Base-by-base conservation (phyloP, 2,888 invertebrate species). In the Cetonia aurata region DNA sequence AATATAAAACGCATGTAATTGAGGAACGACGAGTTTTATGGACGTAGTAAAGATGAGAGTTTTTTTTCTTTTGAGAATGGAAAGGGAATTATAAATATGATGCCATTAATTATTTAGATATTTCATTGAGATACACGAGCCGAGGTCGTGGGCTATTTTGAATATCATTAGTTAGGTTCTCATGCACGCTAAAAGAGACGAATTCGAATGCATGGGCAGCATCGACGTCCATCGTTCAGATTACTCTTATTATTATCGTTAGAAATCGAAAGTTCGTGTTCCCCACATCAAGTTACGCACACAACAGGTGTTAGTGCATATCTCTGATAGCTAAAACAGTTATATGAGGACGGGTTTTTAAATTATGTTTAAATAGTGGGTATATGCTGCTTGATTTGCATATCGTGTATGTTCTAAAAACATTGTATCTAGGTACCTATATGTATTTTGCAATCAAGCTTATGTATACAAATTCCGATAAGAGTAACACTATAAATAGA, bases 1-100 rank as follows among this genome's bases (percentile, higher is more conserved):
- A 59, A 59, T 59, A 59, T 59, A 59, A 59, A 59, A 59, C 59
- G 59, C 59, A 59, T 59, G 59, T 59, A 59, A 59, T 59, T 59
- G 46, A 59, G 59, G 44, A 59, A 59, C 59, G 59, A 59, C 59
- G 59, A 44, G 59, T 59, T 59, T 59, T 59, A 46, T 59, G 44
- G 59, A 59, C 59, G 59, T 59, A 59, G 59, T 46, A 59, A 59
- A 59, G 59, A 59, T 59, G 44, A 59, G 44, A 59, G 59, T 59
- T 59, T 4, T 25, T 25, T 25, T 25, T 25, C n/a, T 25, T 25
- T 57, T 59, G 44, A 59, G 59, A 59, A 59, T 59, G 59, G 59
- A 59, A 46, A 59, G 59, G 31, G 59, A 59, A 59, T 59, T 59
- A 59, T 59, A 59, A 59, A 59, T 59, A 59, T 59, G 59, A 19